A percentile compares a stretch with the other conserved stretches of the same genome.
Evolutionary conservation across 2,888 invertebrate species (phyloP).

Genomic region (Pristionchus mayeri): DNA sequence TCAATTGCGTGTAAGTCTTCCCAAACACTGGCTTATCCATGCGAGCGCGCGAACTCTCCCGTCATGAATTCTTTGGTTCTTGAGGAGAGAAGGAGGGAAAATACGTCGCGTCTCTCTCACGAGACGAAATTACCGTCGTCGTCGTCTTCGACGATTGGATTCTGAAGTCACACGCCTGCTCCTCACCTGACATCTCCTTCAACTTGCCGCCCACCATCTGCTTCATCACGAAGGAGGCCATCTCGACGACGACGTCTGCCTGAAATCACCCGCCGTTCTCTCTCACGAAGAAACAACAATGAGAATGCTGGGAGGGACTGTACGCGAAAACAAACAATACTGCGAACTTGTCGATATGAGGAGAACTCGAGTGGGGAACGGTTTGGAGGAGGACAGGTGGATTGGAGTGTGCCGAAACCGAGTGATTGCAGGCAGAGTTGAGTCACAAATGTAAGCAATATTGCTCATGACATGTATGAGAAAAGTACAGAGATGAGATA

Average conservation of each 20-base stretch:
- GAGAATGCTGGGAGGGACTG: conserved; percentile 1
- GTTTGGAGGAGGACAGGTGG: too few species aligned
- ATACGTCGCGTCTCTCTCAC: neutral
- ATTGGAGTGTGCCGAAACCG: neutral
- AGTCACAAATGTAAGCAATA: neutral
- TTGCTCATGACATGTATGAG: neutral
- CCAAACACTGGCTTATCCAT: neutral
- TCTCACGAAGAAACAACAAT: neutral
- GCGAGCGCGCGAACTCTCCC: neutral
- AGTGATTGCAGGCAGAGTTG: neutral
- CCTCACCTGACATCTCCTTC: conserved; percentile 66
- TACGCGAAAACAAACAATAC: neutral
- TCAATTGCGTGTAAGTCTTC: neutral
- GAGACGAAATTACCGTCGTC: conserved; percentile 7
- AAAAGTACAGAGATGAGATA: neutral
- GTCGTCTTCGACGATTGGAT: neutral
- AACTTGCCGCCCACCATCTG: conserved; percentile 73
- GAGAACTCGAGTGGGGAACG: neutral
- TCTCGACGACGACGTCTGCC: too few species aligned
- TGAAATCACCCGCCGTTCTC: neutral
- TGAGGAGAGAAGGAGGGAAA: neutral
- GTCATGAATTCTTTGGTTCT: neutral
- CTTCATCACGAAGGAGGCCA: conserved; percentile 70
- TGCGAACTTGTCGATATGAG: conserved; percentile 16
- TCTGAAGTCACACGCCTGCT: neutral